phyloP scores from a whole-genome alignment of 2,113 vertebrate genomes.

The Nicator chloris region DNA sequence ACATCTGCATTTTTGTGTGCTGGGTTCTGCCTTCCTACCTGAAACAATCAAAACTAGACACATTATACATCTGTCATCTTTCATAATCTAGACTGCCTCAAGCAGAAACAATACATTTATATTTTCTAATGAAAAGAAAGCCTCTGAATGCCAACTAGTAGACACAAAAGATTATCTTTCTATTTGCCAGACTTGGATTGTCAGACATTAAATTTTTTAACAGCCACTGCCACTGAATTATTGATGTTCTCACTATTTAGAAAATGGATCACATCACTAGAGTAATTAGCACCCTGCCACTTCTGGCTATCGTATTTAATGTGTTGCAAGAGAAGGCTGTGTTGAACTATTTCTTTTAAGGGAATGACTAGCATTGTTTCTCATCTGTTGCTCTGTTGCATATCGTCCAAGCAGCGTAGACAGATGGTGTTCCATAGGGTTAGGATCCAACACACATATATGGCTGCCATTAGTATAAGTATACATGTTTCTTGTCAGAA shows the following conservation, averaged over 20 bases:
- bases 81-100: constrained; percentile 62
- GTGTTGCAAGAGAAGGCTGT: constrained; percentile 49
- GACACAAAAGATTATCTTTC: constrained; percentile 66
- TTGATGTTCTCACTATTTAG: constrained; percentile 74
- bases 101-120: constrained; percentile 67
- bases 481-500: neutral
- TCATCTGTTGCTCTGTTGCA: neutral
- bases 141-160: constrained; percentile 69
- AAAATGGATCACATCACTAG: constrained; percentile 73
- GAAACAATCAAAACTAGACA: constrained; percentile 64
- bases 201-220: constrained; percentile 74
- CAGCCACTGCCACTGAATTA: constrained; percentile 74
- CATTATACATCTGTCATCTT: constrained; percentile 69
- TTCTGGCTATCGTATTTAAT: constrained; percentile 69
- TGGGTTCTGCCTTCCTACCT: constrained; percentile 45
- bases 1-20: constrained; percentile 61
- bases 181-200: constrained; percentile 58
- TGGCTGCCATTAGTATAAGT: neutral
- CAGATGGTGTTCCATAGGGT: neutral
- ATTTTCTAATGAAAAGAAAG: constrained; percentile 72
- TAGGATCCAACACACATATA: neutral
- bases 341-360: constrained; percentile 31
- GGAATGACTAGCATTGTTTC: constrained; percentile 44
- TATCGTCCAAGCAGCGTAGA: neutral
- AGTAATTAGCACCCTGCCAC: constrained; percentile 76